phyloP scores from a whole-genome alignment of 2,113 vertebrate species.

The Camelus bactrianus region DNA sequence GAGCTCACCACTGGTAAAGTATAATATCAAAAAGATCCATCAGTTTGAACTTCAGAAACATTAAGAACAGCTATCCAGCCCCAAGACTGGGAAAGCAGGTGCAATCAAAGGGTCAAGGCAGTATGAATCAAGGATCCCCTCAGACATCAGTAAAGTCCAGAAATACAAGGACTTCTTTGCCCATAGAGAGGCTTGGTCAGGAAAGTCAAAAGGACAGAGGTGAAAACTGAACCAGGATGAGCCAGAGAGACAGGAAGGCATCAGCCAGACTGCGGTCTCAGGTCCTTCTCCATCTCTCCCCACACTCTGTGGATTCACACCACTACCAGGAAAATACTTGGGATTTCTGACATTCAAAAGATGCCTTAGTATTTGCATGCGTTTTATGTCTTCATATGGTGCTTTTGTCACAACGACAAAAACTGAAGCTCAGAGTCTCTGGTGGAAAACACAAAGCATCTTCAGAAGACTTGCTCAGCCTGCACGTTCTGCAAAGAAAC shows the following conservation, averaged over 20 bases:
- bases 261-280: neutral
- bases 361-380: neutral
- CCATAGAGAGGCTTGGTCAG: neutral
- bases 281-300: neutral
- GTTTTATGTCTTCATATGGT: neutral
- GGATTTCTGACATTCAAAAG: conserved; percentile 1
- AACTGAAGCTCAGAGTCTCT: neutral
- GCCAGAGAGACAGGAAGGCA: neutral
- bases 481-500: neutral
- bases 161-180: conserved; percentile 8
- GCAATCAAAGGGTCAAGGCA: neutral
- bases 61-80: neutral
- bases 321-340: neutral
- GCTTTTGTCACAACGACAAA: neutral
- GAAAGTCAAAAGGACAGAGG: neutral
- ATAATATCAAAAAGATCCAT: neutral
- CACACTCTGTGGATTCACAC: neutral
- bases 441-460: neutral
- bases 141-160: neutral
- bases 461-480: neutral
- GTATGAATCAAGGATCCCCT: neutral
- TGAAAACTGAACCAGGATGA: neutral
- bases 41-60: neutral
- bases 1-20: neutral
- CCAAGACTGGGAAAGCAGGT: neutral